Percentiles rank a stretch among this genome's conserved stretches.
These are phyloP conservation scores for Poeciliopsis turneri DNA, from an alignment of 2,797 vertebrate species.

Conservation along the genomic window DNA sequence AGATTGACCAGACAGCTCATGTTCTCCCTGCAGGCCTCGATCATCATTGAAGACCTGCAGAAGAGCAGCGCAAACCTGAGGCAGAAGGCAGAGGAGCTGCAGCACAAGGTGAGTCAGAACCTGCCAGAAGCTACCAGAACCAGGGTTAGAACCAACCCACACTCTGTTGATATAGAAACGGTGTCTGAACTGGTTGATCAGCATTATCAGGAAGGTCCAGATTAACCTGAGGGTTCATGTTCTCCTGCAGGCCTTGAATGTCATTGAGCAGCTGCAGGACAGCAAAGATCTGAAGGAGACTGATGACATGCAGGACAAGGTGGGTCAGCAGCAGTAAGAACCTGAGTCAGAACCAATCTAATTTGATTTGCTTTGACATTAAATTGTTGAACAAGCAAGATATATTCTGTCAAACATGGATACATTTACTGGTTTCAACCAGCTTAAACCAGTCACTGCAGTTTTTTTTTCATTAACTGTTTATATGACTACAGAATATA, in stretches of 20 bases:
- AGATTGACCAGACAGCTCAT: background rate
- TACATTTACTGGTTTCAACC: background rate
- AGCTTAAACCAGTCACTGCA: background rate
- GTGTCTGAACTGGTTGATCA: background rate
- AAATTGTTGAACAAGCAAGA: background rate
- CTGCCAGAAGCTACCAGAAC: too few relatives aligned
- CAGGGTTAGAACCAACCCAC: background rate
- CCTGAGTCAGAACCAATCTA: background rate
- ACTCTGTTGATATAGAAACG: background rate
- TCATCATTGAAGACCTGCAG: too few relatives aligned
- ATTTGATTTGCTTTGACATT: background rate
- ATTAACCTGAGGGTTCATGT: background rate
- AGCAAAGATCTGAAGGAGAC: slow-evolving; percentile 68
- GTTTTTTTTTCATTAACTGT: background rate
- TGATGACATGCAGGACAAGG: slow-evolving; percentile 34
- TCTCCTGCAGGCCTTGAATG: slow-evolving; percentile 62
- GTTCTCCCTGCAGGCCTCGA: background rate
- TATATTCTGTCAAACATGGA: background rate
- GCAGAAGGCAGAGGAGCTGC: too few relatives aligned
- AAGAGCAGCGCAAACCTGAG: too few relatives aligned
- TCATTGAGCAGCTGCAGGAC: slow-evolving; percentile 71
- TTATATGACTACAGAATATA: background rate
- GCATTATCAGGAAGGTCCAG: background rate
- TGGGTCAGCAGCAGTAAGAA: background rate
- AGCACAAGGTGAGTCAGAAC: too few relatives aligned